phyloP scores from a whole-genome alignment of 2,797 vertebrate genomes.

The Channallabes apus region DNA sequence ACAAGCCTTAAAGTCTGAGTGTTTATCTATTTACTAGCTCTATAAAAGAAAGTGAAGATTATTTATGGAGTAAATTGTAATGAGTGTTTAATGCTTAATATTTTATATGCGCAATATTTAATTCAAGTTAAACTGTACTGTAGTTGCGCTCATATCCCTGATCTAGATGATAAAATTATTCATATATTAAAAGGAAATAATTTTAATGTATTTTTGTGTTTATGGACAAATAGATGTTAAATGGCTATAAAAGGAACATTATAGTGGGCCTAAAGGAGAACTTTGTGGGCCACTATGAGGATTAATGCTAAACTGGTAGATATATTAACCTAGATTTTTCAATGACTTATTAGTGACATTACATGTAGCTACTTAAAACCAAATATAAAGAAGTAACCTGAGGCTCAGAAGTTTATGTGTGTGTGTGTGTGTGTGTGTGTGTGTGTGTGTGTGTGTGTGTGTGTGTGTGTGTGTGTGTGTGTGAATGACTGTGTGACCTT shows the following conservation, averaged over 20 bases:
- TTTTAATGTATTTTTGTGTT: background rate
- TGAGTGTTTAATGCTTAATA: too few species aligned
- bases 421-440: slow-evolving; percentile 15
- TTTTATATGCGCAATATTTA: too few species aligned
- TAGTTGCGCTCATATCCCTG: background rate
- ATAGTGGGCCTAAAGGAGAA: background rate
- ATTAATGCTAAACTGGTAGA: background rate
- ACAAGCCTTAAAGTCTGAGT: background rate
- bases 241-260: background rate
- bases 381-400: background rate
- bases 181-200: background rate
- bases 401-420: background rate
- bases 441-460: slow-evolving; percentile 29
- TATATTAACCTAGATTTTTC: too few species aligned
- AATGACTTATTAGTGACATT: background rate
- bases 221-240: background rate
- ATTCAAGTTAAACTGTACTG: background rate
- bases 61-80: background rate
- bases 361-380: background rate
- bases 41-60: background rate
- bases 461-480: slow-evolving; percentile 18
- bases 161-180: background rate
- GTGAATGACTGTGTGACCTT: background rate
- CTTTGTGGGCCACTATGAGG: background rate
- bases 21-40: background rate